These are phyloP conservation scores for Petroica traversi DNA, from an alignment of 2,113 vertebrate genomes.

Conservation along the genomic window DNA sequence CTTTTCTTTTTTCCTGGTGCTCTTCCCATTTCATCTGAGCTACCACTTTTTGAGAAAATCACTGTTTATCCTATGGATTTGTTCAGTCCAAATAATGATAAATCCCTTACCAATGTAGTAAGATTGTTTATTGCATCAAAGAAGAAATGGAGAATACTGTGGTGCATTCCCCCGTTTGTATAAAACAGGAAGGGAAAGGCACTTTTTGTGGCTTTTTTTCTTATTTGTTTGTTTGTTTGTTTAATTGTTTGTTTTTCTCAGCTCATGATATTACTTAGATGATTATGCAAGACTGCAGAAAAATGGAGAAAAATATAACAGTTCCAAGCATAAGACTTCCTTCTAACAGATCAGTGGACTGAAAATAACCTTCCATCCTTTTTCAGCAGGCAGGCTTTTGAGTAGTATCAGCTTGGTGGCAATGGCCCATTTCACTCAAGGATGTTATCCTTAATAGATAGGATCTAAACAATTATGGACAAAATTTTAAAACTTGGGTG, in stretches of 20 bases:
- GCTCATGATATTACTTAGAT: background rate
- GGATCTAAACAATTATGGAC: background rate
- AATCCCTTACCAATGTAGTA: background rate
- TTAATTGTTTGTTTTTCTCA: background rate
- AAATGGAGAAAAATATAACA: background rate
- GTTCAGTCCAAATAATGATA: background rate
- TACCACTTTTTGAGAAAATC: background rate
- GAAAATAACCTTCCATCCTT: background rate
- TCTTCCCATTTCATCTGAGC: background rate
- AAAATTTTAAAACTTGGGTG: background rate
- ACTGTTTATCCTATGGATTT: background rate
- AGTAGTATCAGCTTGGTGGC: background rate
- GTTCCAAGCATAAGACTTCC: background rate
- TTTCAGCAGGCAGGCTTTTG: background rate
- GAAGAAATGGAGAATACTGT: background rate
- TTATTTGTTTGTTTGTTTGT: too few relatives aligned
- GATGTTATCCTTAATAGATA: background rate
- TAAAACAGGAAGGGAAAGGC: background rate
- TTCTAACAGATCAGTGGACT: background rate
- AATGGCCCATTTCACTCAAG: background rate
- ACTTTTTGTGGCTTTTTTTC: too few relatives aligned
- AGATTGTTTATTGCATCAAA: background rate
- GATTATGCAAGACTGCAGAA: background rate
- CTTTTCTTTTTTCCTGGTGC: background rate
- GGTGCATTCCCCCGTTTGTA: background rate